A percentile compares a stretch with the other conserved stretches of the same genome.
Evolutionary conservation across 64 coral and sea anemone genomes (phyloP).

Genomic region (Cladopsammia gracilis): DNA sequence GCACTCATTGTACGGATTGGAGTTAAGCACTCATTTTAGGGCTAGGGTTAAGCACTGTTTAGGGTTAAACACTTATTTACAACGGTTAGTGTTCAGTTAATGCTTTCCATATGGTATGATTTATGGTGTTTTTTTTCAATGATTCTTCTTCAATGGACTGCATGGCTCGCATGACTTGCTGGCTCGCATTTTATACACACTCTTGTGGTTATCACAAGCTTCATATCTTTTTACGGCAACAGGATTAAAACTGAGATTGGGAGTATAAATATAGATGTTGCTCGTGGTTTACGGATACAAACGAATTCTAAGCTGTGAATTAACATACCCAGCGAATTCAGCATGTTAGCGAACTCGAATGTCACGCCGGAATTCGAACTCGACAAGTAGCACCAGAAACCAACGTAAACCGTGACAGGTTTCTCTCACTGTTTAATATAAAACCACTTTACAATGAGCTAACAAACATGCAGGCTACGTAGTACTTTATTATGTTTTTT

Average conservation of each 20-base stretch:
- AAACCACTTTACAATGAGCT: background rate
- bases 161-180: too few relatives aligned
- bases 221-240: slow-evolving; percentile 5
- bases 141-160: too few relatives aligned
- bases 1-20: too few relatives aligned
- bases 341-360: background rate
- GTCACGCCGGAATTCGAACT: background rate
- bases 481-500: background rate
- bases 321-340: slow-evolving; percentile 13
- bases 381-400: background rate
- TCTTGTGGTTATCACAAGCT: too few relatives aligned
- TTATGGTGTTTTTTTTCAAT: too few relatives aligned
- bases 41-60: too few relatives aligned
- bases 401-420: background rate
- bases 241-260: slow-evolving; percentile 4
- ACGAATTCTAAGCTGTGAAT: background rate
- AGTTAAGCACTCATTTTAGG: too few relatives aligned
- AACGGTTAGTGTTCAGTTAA: too few relatives aligned
- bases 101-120: too few relatives aligned
- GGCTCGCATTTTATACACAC: too few relatives aligned
- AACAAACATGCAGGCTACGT: background rate
- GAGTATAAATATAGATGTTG: slow-evolving; percentile 18
- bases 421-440: background rate
- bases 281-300: slow-evolving; percentile 8
- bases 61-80: too few relatives aligned